phyloP scores from a whole-genome alignment of 2,888 invertebrate genomes.

The Campopleginae sp. region DNA sequence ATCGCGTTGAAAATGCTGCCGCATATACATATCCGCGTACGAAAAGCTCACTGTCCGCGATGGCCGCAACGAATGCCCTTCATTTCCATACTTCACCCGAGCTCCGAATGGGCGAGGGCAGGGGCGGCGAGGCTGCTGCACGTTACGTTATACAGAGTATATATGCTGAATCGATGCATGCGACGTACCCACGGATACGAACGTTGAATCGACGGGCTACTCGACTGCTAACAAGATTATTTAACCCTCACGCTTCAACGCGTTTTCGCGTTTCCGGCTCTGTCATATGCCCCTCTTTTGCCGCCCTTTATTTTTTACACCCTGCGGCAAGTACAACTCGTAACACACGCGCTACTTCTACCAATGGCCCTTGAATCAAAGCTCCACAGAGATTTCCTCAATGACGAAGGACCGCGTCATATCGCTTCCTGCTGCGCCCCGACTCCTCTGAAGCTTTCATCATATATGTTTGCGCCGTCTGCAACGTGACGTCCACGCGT shows the following conservation, averaged over 20 bases:
- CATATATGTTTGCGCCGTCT: no score
- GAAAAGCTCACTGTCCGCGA: constrained; percentile 67
- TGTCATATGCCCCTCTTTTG: constrained; percentile 24
- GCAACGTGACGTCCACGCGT: no score
- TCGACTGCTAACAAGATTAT: constrained; percentile 82
- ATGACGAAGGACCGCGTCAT: not conserved
- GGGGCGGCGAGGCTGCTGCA: not conserved
- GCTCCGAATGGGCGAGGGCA: constrained; percentile 36
- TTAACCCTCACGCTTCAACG: constrained; percentile 79
- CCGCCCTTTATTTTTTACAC: constrained; percentile 21
- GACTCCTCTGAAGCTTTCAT: no score
- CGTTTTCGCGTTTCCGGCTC: constrained; percentile 67
- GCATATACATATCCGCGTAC: constrained; percentile 34
- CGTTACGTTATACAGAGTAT: constrained; percentile 19
- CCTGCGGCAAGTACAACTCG: not conserved
- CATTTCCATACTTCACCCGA: constrained; percentile 82
- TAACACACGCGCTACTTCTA: not conserved
- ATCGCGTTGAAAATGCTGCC: constrained; percentile 56
- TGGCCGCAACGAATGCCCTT: constrained; percentile 82
- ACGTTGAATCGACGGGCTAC: constrained; percentile 71
- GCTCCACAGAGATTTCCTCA: constrained; percentile 12
- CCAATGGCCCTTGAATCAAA: constrained; percentile 51
- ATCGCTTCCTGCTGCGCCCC: not conserved
- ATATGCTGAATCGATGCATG: constrained; percentile 18
- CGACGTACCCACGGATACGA: constrained; percentile 74